These are phyloP conservation scores for Vespertilio murinus DNA, from an alignment of 2,797 vertebrate genomes.

Conservation along the genomic window DNA sequence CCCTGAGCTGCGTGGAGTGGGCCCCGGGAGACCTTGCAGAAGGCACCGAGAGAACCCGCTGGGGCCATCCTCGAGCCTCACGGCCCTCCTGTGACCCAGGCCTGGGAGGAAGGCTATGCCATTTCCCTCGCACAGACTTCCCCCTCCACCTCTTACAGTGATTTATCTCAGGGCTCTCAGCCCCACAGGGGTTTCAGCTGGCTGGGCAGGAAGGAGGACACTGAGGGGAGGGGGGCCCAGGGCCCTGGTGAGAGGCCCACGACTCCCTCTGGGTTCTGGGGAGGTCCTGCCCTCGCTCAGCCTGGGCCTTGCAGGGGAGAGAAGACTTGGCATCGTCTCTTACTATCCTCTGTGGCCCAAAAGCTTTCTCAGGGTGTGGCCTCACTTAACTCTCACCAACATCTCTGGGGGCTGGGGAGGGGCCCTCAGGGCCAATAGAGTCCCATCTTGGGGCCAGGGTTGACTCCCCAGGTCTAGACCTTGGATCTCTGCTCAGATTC, in stretches of 20 bases:
- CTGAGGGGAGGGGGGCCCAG: not conserved
- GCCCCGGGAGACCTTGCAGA: not conserved
- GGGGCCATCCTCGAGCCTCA: rapidly evolving
- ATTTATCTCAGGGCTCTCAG: not conserved
- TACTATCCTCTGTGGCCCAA: not conserved
- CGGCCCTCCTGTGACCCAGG: not conserved
- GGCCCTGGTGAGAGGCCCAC: not conserved
- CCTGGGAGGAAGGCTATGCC: not conserved
- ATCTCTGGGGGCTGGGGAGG: not conserved
- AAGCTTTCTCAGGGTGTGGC: not conserved
- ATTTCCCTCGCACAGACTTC: not conserved
- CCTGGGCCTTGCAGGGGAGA: not conserved
- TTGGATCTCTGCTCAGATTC: not conserved
- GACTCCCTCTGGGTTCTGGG: rapidly evolving
- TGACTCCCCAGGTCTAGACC: not conserved
- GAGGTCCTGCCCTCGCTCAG: not conserved
- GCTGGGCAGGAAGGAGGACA: not conserved
- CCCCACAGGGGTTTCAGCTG: not conserved
- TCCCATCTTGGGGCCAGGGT: rapidly evolving
- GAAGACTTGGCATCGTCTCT: not conserved
- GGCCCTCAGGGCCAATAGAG: not conserved
- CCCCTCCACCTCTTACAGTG: not conserved
- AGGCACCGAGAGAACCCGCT: not conserved
- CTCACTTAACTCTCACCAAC: not conserved
- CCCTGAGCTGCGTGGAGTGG: not conserved